These are phyloP conservation scores for Euzetes globulus DNA, from an alignment of 2,888 invertebrate species.

Conservation along the genomic window DNA sequence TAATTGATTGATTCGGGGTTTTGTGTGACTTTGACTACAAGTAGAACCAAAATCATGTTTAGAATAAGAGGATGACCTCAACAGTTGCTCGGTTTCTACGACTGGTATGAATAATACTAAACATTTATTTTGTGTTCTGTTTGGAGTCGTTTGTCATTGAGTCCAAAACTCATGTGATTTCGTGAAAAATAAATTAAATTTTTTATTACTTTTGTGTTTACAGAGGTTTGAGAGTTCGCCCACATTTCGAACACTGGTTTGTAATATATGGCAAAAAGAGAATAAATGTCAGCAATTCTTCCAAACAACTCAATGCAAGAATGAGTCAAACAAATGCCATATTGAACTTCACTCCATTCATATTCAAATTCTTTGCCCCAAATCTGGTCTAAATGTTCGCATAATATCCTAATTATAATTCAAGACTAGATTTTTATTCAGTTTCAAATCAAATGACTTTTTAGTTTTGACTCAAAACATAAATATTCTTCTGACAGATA, in stretches of 20 bases:
- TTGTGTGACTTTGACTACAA: no score
- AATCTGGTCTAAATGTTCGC: no score
- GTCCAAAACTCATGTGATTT: neutral
- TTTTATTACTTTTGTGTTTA: neutral
- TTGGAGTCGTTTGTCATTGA: neutral
- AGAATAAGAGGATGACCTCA: no score
- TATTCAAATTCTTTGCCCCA: neutral
- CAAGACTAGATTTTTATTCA: no score
- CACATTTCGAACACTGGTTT: neutral
- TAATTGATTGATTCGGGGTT: no score
- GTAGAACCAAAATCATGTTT: no score
- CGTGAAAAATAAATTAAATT: neutral
- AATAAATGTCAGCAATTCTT: neutral
- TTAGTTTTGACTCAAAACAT: no score
- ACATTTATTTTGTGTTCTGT: no score
- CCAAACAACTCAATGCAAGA: neutral
- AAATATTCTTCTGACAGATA: no score
- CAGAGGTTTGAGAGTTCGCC: neutral
- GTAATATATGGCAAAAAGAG: neutral
- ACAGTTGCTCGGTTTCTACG: no score
- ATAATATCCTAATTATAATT: neutral
- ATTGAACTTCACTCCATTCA: neutral
- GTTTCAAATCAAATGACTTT: no score
- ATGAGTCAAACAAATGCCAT: neutral
- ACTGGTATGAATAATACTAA: no score